Conservation (phyloP, 1,140 invertebrate species). For the Epicauta chinensis region DNA sequence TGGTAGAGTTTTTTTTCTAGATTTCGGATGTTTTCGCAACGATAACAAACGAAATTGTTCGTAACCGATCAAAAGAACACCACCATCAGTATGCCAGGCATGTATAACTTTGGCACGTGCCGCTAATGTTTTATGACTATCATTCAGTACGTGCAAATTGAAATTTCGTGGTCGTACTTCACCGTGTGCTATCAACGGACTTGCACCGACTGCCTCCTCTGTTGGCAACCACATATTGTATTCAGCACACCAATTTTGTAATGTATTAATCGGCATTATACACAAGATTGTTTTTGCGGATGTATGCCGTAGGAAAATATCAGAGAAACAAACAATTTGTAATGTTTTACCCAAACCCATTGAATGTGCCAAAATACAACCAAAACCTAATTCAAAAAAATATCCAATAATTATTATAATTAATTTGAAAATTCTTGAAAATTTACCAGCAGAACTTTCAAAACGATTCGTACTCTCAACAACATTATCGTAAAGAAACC, state of each 20-base stretch:
- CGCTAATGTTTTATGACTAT: constrained; percentile 86
- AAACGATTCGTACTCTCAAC: constrained; percentile 86
- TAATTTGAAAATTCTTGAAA: background rate
- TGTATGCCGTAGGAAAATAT: constrained; percentile 90
- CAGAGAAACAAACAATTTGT: constrained; percentile 93
- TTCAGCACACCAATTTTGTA: constrained; percentile 97
- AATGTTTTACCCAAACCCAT: constrained; percentile 99
- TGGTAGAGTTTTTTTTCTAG: constrained; percentile 44
- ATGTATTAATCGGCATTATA: constrained; percentile 98
- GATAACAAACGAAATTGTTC: constrained; percentile 90
- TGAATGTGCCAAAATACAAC: constrained; percentile 96
- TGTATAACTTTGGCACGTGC: constrained; percentile 51
- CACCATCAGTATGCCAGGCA: constrained; percentile 82
- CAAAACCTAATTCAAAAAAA: constrained; percentile 59
- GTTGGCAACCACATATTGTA: constrained; percentile 94
- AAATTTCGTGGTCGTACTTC: constrained; percentile 73
- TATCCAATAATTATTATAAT: background rate
- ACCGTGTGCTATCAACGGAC: constrained; percentile 50
- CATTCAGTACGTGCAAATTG: constrained; percentile 84
- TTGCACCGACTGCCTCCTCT: constrained; percentile 46
- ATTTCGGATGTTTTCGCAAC: constrained; percentile 63
- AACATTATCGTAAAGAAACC: constrained; percentile 95
- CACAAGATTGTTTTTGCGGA: constrained; percentile 84
- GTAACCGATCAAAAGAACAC: constrained; percentile 95
- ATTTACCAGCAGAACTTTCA: constrained; percentile 66